These are phyloP conservation scores for Agrypnus murinus DNA, from an alignment of 2,888 invertebrate species.

Conservation along the genomic window DNA sequence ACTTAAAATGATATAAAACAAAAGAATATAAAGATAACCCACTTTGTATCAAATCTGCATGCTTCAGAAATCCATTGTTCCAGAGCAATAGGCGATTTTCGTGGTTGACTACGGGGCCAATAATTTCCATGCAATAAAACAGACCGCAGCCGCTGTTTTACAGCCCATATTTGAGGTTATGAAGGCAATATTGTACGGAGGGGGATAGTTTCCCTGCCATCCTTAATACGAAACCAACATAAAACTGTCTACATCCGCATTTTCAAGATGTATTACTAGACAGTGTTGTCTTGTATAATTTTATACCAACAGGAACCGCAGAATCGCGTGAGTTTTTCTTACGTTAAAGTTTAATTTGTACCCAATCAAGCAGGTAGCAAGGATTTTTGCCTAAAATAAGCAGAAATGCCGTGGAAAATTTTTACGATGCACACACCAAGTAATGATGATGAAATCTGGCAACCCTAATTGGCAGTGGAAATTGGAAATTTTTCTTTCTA, in stretches of 20 bases:
- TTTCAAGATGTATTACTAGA: constrained; percentile 32
- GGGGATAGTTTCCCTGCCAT: constrained; percentile 22
- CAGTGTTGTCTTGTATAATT: not conserved
- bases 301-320: constrained; percentile 15
- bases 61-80: constrained; percentile 12
- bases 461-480: constrained; percentile 33
- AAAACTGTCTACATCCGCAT: constrained; percentile 23
- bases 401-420: constrained; percentile 23
- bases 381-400: constrained; percentile 19
- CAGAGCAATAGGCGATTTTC: constrained; percentile 19
- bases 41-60: constrained; percentile 36
- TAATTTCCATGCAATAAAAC: constrained; percentile 41
- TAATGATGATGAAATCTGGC: constrained; percentile 26
- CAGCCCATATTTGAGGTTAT: constrained; percentile 37
- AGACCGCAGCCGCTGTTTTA: constrained; percentile 38
- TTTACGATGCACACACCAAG: constrained; percentile 5
- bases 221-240: constrained; percentile 8
- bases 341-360: constrained; percentile 13
- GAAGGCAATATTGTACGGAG: constrained; percentile 35
- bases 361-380: constrained; percentile 15
- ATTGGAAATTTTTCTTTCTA: constrained; percentile 21
- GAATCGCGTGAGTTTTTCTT: too few species aligned
- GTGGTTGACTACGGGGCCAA: constrained; percentile 22
- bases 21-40: constrained; percentile 16
- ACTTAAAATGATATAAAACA: not conserved